Percentiles rank a stretch among this genome's conserved stretches.
Conservation (phyloP, 2,113 vertebrate genomes). For the Anoura caudifer region DNA sequence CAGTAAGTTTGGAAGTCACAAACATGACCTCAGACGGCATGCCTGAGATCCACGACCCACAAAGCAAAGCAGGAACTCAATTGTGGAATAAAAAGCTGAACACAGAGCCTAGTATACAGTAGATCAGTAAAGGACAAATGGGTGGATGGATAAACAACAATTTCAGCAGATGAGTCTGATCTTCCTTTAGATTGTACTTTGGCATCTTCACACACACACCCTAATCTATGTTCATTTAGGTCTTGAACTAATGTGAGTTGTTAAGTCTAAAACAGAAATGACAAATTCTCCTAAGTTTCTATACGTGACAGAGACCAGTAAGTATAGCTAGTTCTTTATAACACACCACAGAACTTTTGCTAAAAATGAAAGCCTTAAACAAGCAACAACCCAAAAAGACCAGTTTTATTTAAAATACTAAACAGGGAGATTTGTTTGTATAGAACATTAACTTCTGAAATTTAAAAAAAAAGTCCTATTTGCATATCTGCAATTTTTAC, state of each 20-base stretch:
- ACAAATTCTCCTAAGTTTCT: neutral
- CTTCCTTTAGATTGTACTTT: neutral
- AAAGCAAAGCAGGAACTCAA: neutral
- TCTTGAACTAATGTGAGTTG: neutral
- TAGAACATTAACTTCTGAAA: conserved; percentile 11
- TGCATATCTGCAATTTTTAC: conserved; percentile 15
- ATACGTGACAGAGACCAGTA: neutral
- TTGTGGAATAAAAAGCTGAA: neutral
- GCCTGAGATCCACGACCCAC: neutral
- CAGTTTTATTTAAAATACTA: conserved; percentile 14
- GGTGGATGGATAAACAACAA: neutral
- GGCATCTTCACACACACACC: neutral
- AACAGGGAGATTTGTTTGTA: neutral
- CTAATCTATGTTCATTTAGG: neutral
- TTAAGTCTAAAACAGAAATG: conserved; percentile 20
- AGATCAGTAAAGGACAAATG: neutral
- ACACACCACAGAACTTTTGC: neutral
- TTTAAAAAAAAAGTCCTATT: neutral
- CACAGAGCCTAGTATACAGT: neutral
- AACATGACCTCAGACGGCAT: neutral
- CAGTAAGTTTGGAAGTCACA: neutral
- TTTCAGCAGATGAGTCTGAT: neutral
- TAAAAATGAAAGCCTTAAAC: neutral
- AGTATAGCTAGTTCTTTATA: neutral
- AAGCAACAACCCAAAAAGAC: neutral